Conservation (phyloP, 2,888 invertebrate species). For the Lampropteryx suffumata region DNA sequence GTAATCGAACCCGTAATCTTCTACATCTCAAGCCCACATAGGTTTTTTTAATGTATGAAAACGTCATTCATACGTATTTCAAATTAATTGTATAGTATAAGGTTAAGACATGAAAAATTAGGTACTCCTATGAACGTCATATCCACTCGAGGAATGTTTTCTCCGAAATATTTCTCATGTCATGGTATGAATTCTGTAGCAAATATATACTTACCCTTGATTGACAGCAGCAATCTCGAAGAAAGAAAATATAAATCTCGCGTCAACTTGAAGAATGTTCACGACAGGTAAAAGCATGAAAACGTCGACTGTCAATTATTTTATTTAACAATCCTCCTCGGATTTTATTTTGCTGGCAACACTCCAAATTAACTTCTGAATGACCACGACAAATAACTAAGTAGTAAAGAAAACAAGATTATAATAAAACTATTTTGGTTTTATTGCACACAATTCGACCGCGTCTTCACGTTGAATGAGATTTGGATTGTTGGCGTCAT, state of each 20-base stretch:
- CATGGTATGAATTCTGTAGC: too few relatives aligned
- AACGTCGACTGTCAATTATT: slow-evolving; percentile 11
- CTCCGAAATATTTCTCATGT: too few relatives aligned
- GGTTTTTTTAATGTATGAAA: too few relatives aligned
- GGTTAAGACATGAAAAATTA: too few relatives aligned
- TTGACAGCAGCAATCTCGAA: slow-evolving; percentile 1
- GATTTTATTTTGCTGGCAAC: slow-evolving; percentile 16
- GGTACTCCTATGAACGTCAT: too few relatives aligned
- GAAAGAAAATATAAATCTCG: slow-evolving; percentile 12
- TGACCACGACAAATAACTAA: slow-evolving; percentile 12
- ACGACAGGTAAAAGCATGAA: slow-evolving; percentile 14
- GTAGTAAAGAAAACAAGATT: slow-evolving; percentile 19
- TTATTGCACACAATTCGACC: slow-evolving; percentile 19
- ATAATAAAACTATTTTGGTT: slow-evolving; percentile 31
- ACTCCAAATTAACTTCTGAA: slow-evolving; percentile 20
- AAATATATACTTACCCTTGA: too few relatives aligned
- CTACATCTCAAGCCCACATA: too few relatives aligned
- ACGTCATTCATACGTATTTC: too few relatives aligned
- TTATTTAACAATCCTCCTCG: slow-evolving; percentile 13
- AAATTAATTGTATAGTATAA: too few relatives aligned
- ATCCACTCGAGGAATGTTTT: too few relatives aligned
- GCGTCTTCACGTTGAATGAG: slow-evolving; percentile 2
- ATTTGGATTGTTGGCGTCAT: slow-evolving; percentile 9
- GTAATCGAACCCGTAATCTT: too few relatives aligned
- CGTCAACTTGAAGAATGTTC: slow-evolving; percentile 2